Evolutionary conservation across 2,888 invertebrate genomes (phyloP).

Genomic region (Baccha elongata): DNA sequence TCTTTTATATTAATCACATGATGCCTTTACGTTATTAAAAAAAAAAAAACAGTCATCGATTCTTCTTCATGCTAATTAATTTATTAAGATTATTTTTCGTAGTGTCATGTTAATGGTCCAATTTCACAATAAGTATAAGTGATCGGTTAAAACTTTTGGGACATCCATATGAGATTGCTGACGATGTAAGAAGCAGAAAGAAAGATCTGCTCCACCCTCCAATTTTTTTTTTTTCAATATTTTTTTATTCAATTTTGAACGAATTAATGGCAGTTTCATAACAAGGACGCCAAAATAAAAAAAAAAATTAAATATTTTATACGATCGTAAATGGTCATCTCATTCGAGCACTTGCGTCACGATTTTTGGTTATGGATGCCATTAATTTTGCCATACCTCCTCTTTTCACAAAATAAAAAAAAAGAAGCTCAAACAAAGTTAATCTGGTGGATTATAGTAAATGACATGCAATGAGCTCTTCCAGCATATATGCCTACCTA

Average conservation of each 20-base stretch:
- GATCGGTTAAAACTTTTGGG: slow-evolving; percentile 60
- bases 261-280: slow-evolving; percentile 47
- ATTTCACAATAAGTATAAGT: slow-evolving; percentile 58
- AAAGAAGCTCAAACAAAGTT: slow-evolving; percentile 45
- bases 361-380: slow-evolving; percentile 36
- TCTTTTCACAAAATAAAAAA: too few species aligned
- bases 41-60: not conserved
- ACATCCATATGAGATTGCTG: slow-evolving; percentile 25
- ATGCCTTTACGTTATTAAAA: not conserved
- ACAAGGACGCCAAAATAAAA: not conserved
- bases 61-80: slow-evolving; percentile 64
- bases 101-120: slow-evolving; percentile 64
- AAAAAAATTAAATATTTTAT: slow-evolving; percentile 26
- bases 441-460: slow-evolving; percentile 41
- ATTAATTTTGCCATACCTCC: slow-evolving; percentile 66
- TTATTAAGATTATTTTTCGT: slow-evolving; percentile 68
- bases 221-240: slow-evolving; percentile 11
- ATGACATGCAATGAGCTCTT: slow-evolving; percentile 41
- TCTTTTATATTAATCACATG: not conserved
- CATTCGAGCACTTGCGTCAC: slow-evolving; percentile 28
- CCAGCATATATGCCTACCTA: slow-evolving; percentile 3
- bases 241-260: slow-evolving; percentile 1
- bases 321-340: slow-evolving; percentile 33
- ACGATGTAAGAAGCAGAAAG: not conserved
- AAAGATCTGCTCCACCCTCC: slow-evolving; percentile 58